Evolutionary conservation across 2,888 invertebrate species (phyloP), one percentile per base, ranked within the genome.

Genomic region (Polydrusus cervinus): DNA sequence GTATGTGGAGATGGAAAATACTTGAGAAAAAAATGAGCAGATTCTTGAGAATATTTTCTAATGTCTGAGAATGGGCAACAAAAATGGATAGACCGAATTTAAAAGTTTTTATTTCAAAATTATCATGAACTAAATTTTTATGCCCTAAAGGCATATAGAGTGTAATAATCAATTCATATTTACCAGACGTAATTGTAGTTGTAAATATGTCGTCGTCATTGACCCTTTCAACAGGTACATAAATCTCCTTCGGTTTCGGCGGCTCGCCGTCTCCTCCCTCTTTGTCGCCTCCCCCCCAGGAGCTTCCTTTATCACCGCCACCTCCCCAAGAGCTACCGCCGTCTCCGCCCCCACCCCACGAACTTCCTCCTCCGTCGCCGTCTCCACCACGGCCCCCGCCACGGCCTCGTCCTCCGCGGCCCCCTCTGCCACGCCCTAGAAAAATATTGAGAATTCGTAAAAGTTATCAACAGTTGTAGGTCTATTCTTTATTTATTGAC

Each of bases 171-270:
- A 14, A 9, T 18, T 16, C 8, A 40, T 49, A 51, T 68, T 55
- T 79, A 40, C 82, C 82, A n/a, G 81, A 81, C 0, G 79, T 76
- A 11, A 82, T 82, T 3, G 82, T 82, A 14, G 66, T 89, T 64
- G 90, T 90, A 81, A 94, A 95, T 45, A 95, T 89, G 74, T 92
- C 92, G 0, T 88, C 88, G 69, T 94, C 95, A 73, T 94, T 92
- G 0, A 92, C 89, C 0, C 93, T 91, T 55, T 95, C 95, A 0
- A 93, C 92, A 0, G 97, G 96, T 60, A 93, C 89, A 81, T 94
- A 94, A 25, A 89, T 88, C 75, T 91, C 92, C 1, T 91, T 88
- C 57, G 92, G 90, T 66, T 92, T 92, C 45, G 91, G 89, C 0
- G 89, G 88, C 18, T 82, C 83, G 0, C 78, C 79, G 10, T 73